Evolutionary conservation across 2,888 invertebrate species (phyloP), one percentile per base, ranked within the genome.

Genomic region (Conchocele bisecta): DNA sequence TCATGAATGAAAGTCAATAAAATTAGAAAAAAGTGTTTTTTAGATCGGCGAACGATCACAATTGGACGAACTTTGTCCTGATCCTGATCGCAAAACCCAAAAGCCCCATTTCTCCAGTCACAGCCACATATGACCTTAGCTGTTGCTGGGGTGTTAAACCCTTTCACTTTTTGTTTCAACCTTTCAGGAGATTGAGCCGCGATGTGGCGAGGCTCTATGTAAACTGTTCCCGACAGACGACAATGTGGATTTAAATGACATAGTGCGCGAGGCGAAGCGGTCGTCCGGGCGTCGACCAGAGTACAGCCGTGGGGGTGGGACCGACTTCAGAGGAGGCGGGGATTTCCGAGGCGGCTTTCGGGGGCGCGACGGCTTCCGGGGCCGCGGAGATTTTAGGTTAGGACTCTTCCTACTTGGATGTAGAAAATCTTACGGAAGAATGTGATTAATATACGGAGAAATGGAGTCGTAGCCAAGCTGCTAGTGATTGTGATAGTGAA

Each of bases 151-250:
- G n/a, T n/a, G n/a, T n/a, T n/a, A n/a, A n/a, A n/a, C n/a, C n/a
- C n/a, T n/a, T n/a, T n/a, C n/a, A n/a, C n/a, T n/a, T n/a, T n/a
- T n/a, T n/a, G n/a, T n/a, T n/a, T 17, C 66, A 35, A 71, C 35
- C 28, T 82, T 85, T 7, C 96, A 98, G 93, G 98, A 98, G 93
- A 97, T 99, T 82, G 98, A 98, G 91, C 98, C 98, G 2, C 94
- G 96, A 91, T 96, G 97, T 60, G 99, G 97, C 20, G 97, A 97
- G 91, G 97, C 98, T 90, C 92, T 99, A 68, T 99, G 97, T 89
- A 94, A 98, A 70, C 92, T 98, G 50, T 99, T 99, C 91, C 96
- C 97, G 2, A 95, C 97, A 91, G 99, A 99, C 78, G 87, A 87
- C 54, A 88, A 87, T 71, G 84, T 89, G 37, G 91, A 91, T 76